These are phyloP conservation scores for Pithys albifrons DNA, from an alignment of 2,113 vertebrate species.

Conservation along the genomic window DNA sequence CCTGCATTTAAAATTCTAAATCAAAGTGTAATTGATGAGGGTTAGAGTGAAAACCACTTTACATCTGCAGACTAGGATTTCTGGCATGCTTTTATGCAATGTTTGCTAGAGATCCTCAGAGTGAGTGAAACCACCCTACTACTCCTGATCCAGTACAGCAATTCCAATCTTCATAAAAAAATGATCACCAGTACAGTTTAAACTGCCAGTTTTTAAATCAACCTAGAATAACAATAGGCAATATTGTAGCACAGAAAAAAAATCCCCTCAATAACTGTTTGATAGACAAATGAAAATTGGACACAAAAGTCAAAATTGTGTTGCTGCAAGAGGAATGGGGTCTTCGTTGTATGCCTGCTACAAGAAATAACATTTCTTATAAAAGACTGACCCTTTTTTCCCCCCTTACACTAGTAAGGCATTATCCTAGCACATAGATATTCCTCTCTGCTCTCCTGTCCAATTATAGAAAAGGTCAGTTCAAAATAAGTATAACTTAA, in stretches of 20 bases:
- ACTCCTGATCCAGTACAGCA: background rate
- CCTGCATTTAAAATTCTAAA: background rate
- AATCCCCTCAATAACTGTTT: background rate
- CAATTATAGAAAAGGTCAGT: slow-evolving; percentile 49
- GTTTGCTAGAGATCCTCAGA: background rate
- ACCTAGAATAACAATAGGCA: background rate
- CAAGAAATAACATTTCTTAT: background rate
- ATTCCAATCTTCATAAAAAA: background rate
- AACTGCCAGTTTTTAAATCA: background rate
- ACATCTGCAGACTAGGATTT: background rate
- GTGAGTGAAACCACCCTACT: background rate
- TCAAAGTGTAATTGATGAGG: background rate
- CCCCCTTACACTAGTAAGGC: background rate
- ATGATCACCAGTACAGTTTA: background rate
- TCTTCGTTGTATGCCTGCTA: background rate
- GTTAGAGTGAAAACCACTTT: background rate
- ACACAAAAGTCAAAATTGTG: background rate
- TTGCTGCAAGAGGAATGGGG: background rate
- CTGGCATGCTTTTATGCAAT: background rate
- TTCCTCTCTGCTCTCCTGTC: background rate
- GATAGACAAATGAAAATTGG: background rate
- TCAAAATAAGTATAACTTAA: background rate
- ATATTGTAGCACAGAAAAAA: background rate
- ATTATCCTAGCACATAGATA: background rate
- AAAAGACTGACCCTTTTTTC: background rate